Evolutionary conservation across 2,113 vertebrate species (phyloP), one percentile per base, ranked within the genome.

Genomic region (Halcyon malimbica): DNA sequence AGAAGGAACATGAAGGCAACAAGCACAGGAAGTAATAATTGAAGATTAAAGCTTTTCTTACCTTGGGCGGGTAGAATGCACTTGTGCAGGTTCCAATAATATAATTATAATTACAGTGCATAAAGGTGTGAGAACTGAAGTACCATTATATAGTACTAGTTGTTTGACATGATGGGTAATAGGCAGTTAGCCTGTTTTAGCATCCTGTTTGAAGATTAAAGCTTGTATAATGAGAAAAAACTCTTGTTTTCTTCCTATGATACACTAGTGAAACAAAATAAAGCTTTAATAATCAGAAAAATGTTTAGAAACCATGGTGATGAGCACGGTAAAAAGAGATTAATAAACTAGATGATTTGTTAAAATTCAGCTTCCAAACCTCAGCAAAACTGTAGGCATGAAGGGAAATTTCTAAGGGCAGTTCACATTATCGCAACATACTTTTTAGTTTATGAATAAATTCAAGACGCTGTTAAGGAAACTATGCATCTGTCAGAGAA

Each of bases 31-130:
- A 90, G 11, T 24, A 88, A 64, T 89, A 87, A 91, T 0, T 70
- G 53, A 92, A 96, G 87, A 97, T 95, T 75, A 95, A 96, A 96
- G 74, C 11, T 80, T 96, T 92, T 82, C 50, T 95, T 91, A 56
- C 53, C 19, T 77, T 73, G 54, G 23, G 41, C 3, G 7, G 59
- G 75, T 88, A 90, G 85, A 91, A 94, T 87, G 48, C 42, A 75
- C 57, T 96, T 97, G 53, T 92, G 37, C 7, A 11, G 64, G 26
- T 89, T 93, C 77, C 67, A 87, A 77, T 86, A 95, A 76, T 89
- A 89, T 71, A 85, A 91, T 92, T 65, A 73, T 92, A 94, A 90
- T 84, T 91, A 77, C 16, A 29, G 73, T 56, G 60, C 69, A 94
- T 62, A 76, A 69, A 88, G 70, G 56, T 83, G 60, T 53, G 59